These are phyloP conservation scores for Halcyon badia DNA, from an alignment of 2,797 vertebrate species.

Conservation along the genomic window DNA sequence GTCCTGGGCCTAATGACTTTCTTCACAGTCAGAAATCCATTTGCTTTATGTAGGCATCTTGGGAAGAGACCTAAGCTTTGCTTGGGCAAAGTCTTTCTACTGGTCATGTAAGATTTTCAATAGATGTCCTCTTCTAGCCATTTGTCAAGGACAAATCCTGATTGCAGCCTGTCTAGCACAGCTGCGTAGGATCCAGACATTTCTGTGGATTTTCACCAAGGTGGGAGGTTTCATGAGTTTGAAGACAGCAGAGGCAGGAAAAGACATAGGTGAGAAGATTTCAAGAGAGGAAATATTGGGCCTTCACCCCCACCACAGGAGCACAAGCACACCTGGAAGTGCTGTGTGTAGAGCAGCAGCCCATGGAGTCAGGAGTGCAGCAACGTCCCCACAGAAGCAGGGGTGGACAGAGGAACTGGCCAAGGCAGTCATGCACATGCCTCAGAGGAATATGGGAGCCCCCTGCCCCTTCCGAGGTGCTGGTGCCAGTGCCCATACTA, in stretches of 20 bases:
- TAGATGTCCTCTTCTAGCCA: neutral
- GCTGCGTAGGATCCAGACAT: neutral
- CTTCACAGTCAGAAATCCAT: neutral
- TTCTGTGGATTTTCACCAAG: neutral
- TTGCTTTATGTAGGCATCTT: neutral
- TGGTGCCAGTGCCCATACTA: neutral
- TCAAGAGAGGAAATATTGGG: neutral
- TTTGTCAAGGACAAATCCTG: neutral
- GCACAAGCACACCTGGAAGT: accelerated
- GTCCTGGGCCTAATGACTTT: neutral
- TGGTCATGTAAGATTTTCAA: neutral
- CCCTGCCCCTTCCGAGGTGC: accelerated
- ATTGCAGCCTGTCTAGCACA: neutral
- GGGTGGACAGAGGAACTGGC: neutral
- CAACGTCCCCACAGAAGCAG: accelerated
- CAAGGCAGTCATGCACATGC: accelerated
- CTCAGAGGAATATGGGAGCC: neutral
- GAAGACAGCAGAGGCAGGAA: neutral
- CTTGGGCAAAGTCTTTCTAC: neutral
- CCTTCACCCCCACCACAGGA: neutral
- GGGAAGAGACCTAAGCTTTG: neutral
- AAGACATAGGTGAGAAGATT: neutral
- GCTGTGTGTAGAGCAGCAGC: neutral
- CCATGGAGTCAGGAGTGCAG: neutral
- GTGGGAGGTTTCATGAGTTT: neutral